These are phyloP conservation scores for Nestor notabilis DNA, from an alignment of 2,113 vertebrate genomes.

Conservation along the genomic window DNA sequence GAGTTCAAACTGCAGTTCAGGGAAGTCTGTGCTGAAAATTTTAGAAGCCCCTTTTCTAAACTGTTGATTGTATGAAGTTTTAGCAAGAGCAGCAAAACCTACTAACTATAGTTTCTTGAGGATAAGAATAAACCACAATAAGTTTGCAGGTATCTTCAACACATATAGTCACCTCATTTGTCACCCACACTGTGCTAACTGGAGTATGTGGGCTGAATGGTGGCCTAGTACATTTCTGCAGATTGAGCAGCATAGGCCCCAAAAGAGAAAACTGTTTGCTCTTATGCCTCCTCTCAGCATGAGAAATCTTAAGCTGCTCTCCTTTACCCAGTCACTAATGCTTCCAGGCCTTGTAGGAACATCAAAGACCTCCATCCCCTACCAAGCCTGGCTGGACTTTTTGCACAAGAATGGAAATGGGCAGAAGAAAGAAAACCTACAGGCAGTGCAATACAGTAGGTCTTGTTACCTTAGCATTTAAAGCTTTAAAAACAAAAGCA, in stretches of 20 bases:
- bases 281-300: neutral
- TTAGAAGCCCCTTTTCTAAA: neutral
- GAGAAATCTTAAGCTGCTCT: neutral
- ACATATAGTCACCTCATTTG: neutral
- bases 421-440: neutral
- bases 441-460: neutral
- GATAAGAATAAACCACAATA: neutral
- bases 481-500: neutral
- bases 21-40: neutral
- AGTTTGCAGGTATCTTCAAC: neutral
- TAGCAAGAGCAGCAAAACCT: neutral
- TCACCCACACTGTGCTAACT: neutral
- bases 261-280: neutral
- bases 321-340: neutral
- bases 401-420: neutral
- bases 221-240: neutral
- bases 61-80: neutral
- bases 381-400: neutral
- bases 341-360: neutral
- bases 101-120: neutral
- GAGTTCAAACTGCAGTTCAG: neutral
- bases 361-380: neutral
- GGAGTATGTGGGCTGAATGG: neutral
- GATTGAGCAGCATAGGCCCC: fast-evolving
- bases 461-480: neutral